Evolutionary conservation across 1,140 invertebrate species (phyloP), one percentile per base, ranked within the genome.

Genomic region (Chelonus insularis): DNA sequence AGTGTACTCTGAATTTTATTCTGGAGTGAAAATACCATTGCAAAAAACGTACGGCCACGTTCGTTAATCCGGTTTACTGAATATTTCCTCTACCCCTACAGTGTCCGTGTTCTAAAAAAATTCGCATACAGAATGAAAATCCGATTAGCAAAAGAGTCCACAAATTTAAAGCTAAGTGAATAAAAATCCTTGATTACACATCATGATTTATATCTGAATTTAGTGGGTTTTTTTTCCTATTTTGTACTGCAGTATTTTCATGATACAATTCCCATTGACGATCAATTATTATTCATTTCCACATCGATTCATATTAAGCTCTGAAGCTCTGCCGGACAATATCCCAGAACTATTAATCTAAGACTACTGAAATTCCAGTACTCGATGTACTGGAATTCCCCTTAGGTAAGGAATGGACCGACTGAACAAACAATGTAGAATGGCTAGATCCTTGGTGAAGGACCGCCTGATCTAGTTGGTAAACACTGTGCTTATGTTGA

Each of bases 381-480:
- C 9, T 39, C 16, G 12, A 8, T 8, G 16, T 18, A 8, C 8
- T 16, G 14, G 7, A 52, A 32, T 16, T 52, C 21, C 36, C 34
- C 34, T 18, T 6, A 14, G 32, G 8, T n/a, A 6, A 12, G 16
- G 7, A 12, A 21, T 9, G 16, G 48, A 51, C 29, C 12, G 7
- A 54, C 18, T 14, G 16, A 34, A 18, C 48, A 51, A 54, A 37
- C 51, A 54, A 37, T 14, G 34, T 21, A 37, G 32, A 8, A 34
- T 3, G 12, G 2, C 25, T 2, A 54, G 34, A 11, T 54, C 34
- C 34, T 39, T n/a, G n/a, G 16, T 7, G 34, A 12, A 36, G 34
- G 16, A 54, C 18, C n/a, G 34, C 34, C 16, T 11, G 51, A 54
- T 54, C 51, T 54, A 54, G 51, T 54, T 23, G 34, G 51, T 54